A percentile compares a stretch with the other conserved stretches of the same genome.
Evolutionary conservation across 2,797 vertebrate genomes (phyloP).

Genomic region (Pangasius mekongensis): DNA sequence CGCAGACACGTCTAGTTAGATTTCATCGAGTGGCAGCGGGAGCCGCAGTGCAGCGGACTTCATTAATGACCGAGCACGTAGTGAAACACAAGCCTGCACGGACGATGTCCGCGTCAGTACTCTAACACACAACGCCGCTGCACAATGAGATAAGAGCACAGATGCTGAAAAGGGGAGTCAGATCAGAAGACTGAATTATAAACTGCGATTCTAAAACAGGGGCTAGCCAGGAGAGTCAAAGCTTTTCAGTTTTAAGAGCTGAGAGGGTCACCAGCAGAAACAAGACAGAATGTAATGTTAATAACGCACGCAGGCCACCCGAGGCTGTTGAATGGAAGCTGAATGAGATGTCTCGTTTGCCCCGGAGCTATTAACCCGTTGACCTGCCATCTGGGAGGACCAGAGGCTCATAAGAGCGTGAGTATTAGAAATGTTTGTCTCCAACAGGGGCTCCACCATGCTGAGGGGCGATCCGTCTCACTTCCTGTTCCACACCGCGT

Average conservation of each 20-base stretch:
- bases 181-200: not conserved
- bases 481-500: constrained; percentile 28
- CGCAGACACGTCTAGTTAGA: constrained; percentile 5
- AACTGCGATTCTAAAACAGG: not conserved
- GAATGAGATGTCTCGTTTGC: constrained; percentile 24
- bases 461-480: constrained; percentile 20
- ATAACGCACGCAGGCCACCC: constrained; percentile 25
- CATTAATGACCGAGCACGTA: constrained; percentile 35
- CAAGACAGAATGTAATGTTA: constrained; percentile 10
- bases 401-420: constrained; percentile 3
- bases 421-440: constrained; percentile 31
- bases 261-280: not conserved
- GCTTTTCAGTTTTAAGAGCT: not conserved
- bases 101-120: not conserved
- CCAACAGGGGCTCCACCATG: constrained; percentile 23
- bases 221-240: not conserved
- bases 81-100: not conserved
- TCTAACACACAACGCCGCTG: not conserved
- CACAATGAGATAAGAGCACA: constrained; percentile 26
- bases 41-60: constrained; percentile 18
- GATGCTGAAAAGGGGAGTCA: not conserved
- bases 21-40: constrained; percentile 10
- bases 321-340: constrained; percentile 3
- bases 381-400: constrained; percentile 39
- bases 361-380: constrained; percentile 46